Conservation (phyloP, 2,888 invertebrate species). For the Camponotus fellah region DNA sequence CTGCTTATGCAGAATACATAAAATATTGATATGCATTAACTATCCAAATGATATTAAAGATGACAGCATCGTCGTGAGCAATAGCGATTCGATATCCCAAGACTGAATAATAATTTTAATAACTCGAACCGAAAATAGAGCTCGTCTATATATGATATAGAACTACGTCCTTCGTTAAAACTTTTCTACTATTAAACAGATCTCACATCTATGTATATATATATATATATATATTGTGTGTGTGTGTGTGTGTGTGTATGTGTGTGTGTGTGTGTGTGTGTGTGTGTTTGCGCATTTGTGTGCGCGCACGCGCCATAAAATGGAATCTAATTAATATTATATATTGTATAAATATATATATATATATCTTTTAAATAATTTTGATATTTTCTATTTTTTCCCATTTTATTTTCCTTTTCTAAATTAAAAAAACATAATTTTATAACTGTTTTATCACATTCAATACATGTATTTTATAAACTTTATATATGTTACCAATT, state of each 20-base stretch:
- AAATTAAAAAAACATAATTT: not conserved
- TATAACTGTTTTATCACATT: not conserved
- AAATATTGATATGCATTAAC: constrained; percentile 77
- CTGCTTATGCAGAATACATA: constrained; percentile 76
- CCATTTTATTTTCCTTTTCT: not conserved
- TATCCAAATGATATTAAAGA: constrained; percentile 62
- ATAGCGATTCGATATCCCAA: constrained; percentile 40
- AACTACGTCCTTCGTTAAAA: not conserved
- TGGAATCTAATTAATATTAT: not conserved
- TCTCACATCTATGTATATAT: not conserved
- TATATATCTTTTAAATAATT: not conserved
- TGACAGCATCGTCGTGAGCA: constrained; percentile 34
- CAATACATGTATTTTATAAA: too few species aligned
- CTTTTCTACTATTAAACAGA: not conserved
- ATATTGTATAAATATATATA: not conserved
- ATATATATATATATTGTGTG: too few species aligned
- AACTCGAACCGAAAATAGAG: constrained; percentile 21
- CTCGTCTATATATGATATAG: not conserved
- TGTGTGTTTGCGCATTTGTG: too few species aligned
- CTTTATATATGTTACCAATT: too few species aligned
- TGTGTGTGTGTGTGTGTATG: too few species aligned
- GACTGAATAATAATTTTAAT: constrained; percentile 69
- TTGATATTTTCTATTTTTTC: not conserved
- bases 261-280: too few species aligned
- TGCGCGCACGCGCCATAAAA: too few species aligned